Evolutionary conservation across 2,113 vertebrate genomes (phyloP), one percentile per base, ranked within the genome.

Genomic region (Nibea albiflora): DNA sequence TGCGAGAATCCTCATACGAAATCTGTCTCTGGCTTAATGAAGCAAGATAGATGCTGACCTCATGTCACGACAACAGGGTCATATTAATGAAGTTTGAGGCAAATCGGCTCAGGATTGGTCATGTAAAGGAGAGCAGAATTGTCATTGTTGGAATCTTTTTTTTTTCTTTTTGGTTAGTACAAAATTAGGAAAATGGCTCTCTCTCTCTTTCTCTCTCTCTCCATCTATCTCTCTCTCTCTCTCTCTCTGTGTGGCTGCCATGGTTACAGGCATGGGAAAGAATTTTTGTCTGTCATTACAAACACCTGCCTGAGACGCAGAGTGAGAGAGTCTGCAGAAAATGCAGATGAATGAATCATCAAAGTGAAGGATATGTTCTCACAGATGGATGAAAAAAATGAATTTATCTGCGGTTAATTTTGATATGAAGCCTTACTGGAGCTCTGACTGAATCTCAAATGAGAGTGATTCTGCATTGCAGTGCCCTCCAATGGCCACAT

Each of bases 401-500:
- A 2, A 60, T 26, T 22, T 60, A 62, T 28, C 26, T 74, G 3
- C 17, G 65, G 19, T 42, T 26, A 31, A 57, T 73, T 71, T 31
- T 16, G 4, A 39, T 78, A 11, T 78, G 26, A 68, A 17, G 15
- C 60, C 11, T 73, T 2, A 17, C n/a, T 42, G 35, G 16, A 58
- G 20, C 61, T 72, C 42, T 20, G 20, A 16, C 52, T 67, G 46
- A 62, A 52, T 57, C 50, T 47, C 9, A 69, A 54, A 78, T 35
- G 61, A 80, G 58, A 24, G 1, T 42, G 87, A 79, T 79, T 89
- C 74, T 90, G 88, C 88, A 75, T 76, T 80, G 65, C 57, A 90
- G 82, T 81, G 87, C 90, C 94, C 92, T 84, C 93, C 78, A 44
- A 87, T 89, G 94, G 90, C 8, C 22, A 67, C 3, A 70, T 61